A percentile compares a stretch with the other conserved stretches of the same genome.
Conservation (phyloP, 2,797 vertebrate genomes). For the Sylvilagus floridanus region DNA sequence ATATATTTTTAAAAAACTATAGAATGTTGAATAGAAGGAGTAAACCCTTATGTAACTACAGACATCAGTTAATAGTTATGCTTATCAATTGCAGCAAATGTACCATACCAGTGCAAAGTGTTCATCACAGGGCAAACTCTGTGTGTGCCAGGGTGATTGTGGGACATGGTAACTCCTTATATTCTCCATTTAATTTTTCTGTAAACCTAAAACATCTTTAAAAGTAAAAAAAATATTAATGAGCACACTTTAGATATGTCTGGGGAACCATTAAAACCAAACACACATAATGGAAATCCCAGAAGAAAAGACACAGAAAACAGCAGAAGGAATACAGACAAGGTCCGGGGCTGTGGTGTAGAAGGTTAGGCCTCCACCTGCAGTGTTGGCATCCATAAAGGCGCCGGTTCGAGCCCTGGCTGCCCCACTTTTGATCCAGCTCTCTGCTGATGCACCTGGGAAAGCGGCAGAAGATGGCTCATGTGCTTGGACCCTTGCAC, state of each 20-base stretch:
- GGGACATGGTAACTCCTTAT: not conserved
- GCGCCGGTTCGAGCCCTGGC: too few relatives aligned
- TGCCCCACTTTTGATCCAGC: too few relatives aligned
- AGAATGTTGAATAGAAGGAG: not conserved
- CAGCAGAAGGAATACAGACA: not conserved
- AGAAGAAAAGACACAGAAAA: not conserved
- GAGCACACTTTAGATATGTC: not conserved
- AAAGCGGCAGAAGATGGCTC: too few relatives aligned
- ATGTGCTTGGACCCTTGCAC: too few relatives aligned
- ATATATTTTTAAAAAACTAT: not conserved
- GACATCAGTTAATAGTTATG: not conserved
- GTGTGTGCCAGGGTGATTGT: not conserved
- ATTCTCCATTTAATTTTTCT: not conserved
- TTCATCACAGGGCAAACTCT: not conserved
- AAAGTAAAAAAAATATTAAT: not conserved
- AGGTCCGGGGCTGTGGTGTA: too few relatives aligned
- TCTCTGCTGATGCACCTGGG: too few relatives aligned
- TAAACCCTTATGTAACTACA: not conserved
- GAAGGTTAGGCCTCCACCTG: too few relatives aligned
- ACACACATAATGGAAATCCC: not conserved
- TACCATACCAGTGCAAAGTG: not conserved
- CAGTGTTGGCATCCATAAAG: too few relatives aligned
- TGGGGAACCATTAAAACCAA: not conserved
- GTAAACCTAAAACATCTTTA: not conserved
- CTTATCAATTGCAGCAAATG: not conserved